Evolutionary conservation across 2,797 vertebrate species (phyloP), one percentile per base, ranked within the genome.

Genomic region (Pseudomugil gertrudae): DNA sequence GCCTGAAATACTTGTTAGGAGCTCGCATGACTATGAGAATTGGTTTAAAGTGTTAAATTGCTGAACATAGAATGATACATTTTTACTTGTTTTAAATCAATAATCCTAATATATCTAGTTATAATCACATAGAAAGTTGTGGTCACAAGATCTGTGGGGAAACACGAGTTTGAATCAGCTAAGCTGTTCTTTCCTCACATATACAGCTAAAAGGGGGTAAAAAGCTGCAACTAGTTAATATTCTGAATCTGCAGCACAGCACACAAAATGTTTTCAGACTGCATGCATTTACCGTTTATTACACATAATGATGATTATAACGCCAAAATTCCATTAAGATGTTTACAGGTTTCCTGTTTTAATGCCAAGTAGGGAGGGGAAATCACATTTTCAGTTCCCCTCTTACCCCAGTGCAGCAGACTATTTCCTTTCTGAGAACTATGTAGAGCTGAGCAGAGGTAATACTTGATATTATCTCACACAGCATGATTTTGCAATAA

Each of bases 401-500:
- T 47, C 43, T 13, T 32, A 17, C 24, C 21, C 19, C 5, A 0
- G 0, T 6, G 62, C 21, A 52, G 38, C 43, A 8, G 21, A 30
- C 35, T 52, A n/a, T 1, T 65, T 75, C 59, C 9, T 77, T 43
- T 70, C 63, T 59, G 48, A 72, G 55, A 65, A 35, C 29, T 32
- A 24, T 55, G 3, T 2, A 27, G 48, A 75, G 59, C 30, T 69
- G 32, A 43, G 33, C 9, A 75, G 21, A 35, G 54, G 35, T 61
- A 10, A 40, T 54, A 56, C 59, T 40, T 51, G 73, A 85, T 83
- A 71, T 0, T 7, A 81, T 83, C 75, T 58, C 8, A 9, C 66
- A 47, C 50, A 45, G 32, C 47, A 38, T 71, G 64, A 80, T 38
- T 78, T 17, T 0, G 47, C 78, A 64, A n/a, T 38, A 58, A 29